phyloP scores from a whole-genome alignment of 2,113 vertebrate species.

The Shinisaurus crocodilurus region DNA sequence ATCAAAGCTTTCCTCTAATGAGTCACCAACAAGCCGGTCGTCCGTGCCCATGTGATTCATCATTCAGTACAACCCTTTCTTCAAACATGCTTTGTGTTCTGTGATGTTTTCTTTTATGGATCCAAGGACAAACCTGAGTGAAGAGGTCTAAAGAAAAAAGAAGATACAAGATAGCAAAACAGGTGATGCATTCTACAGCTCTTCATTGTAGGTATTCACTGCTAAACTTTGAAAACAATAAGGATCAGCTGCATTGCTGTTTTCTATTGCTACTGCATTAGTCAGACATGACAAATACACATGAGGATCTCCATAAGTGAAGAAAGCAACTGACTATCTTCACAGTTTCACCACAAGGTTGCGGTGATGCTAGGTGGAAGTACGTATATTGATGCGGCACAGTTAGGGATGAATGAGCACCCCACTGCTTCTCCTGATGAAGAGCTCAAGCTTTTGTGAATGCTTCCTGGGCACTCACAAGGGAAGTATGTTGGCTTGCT shows the following conservation, averaged over 20 bases:
- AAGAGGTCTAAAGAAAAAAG: conserved; percentile 26
- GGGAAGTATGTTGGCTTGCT: too few species aligned
- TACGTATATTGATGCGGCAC: too few species aligned
- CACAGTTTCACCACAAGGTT: neutral
- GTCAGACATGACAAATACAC: neutral
- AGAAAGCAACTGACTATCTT: too few species aligned
- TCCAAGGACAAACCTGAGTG: conserved; percentile 30
- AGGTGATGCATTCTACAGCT: neutral
- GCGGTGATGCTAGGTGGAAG: neutral
- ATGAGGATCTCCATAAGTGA: neutral
- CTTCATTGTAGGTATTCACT: conserved; percentile 23
- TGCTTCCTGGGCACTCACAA: too few species aligned
- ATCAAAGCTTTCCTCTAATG: conserved; percentile 52
- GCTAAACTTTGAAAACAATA: conserved; percentile 11
- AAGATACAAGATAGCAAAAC: conserved; percentile 12
- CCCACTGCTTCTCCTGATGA: too few species aligned
- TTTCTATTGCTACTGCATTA: neutral
- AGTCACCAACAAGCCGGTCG: conserved; percentile 55
- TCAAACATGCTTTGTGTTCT: neutral
- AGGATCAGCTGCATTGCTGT: neutral
- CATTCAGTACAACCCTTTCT: conserved; percentile 34
- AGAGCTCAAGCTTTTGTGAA: too few species aligned
- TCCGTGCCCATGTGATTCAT: conserved; percentile 48
- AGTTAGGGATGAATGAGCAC: too few species aligned
- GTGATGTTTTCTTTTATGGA: conserved; percentile 18